Evolutionary conservation across 37 sponge, comb jelly and placozoan genomes (phyloP).

Genomic region (Halichondria panicea): DNA sequence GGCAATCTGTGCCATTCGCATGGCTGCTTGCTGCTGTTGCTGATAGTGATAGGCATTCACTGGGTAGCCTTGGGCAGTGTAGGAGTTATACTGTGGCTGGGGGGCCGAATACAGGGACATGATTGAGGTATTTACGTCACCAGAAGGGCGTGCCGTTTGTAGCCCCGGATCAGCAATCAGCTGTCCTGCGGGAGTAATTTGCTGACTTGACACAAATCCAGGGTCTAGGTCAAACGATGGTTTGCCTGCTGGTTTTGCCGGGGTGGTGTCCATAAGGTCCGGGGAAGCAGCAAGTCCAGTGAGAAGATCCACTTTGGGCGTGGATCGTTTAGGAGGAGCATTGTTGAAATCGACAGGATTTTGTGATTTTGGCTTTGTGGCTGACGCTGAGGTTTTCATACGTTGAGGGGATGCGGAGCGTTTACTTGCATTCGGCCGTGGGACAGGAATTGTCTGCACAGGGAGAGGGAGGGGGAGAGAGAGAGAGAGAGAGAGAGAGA

Average conservation of each 20-base stretch:
- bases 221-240: neutral
- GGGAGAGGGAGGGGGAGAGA: constrained; percentile 24
- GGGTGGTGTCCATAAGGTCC: constrained; percentile 5
- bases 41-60: constrained; percentile 50
- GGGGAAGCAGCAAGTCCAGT: constrained; percentile 11
- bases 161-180: neutral
- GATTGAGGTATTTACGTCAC: constrained; percentile 54
- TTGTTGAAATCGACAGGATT: no score
- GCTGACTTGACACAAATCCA: neutral
- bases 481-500: constrained; percentile 44
- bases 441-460: constrained; percentile 7
- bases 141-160: neutral
- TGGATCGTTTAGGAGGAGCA: neutral
- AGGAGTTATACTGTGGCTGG: constrained; percentile 34
- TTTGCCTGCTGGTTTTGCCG: constrained; percentile 31
- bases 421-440: constrained; percentile 7
- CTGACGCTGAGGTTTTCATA: no score
- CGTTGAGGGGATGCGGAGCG: constrained; percentile 7
- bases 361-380: no score
- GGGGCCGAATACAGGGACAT: constrained; percentile 59
- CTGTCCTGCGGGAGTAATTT: neutral
- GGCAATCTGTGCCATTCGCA: constrained; percentile 48
- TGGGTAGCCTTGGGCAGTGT: constrained; percentile 52
- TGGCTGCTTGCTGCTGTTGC: constrained; percentile 51
- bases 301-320: neutral